Percentiles rank a stretch among this genome's conserved stretches.
These are phyloP conservation scores for Syngnathus typhle DNA, from an alignment of 2,113 vertebrate genomes.

Conservation along the genomic window DNA sequence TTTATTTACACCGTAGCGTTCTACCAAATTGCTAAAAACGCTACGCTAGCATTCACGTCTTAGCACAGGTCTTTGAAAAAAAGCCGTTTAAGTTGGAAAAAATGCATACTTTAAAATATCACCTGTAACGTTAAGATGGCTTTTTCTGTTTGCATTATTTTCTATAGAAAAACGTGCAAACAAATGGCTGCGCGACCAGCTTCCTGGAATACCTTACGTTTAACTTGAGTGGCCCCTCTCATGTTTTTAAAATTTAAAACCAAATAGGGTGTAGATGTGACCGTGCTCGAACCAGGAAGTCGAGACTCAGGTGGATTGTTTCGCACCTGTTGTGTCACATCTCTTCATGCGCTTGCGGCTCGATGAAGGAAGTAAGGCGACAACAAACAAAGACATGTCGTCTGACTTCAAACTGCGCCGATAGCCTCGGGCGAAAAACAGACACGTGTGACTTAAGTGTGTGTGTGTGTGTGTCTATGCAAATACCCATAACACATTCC, in stretches of 20 bases:
- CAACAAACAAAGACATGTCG: neutral
- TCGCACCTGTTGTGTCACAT: conserved; percentile 6
- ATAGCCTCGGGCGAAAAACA: neutral
- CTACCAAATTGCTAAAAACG: too few species aligned
- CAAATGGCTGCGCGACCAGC: too few species aligned
- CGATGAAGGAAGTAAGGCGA: neutral
- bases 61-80: too few species aligned
- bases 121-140: neutral
- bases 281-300: neutral
- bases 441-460: conserved; percentile 3
- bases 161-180: too few species aligned
- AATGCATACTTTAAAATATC: neutral
- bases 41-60: too few species aligned
- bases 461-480: neutral
- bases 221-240: neutral
- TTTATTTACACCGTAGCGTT: too few species aligned
- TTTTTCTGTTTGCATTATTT: neutral
- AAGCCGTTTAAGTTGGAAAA: neutral
- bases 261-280: neutral
- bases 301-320: conserved; percentile 4
- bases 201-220: neutral
- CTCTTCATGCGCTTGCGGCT: neutral
- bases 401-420: neutral
- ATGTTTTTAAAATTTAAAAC: neutral
- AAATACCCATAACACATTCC: neutral